Evolutionary conservation across 2,797 vertebrate genomes (phyloP).

Genomic region (Oryzias dopingdopingensis): DNA sequence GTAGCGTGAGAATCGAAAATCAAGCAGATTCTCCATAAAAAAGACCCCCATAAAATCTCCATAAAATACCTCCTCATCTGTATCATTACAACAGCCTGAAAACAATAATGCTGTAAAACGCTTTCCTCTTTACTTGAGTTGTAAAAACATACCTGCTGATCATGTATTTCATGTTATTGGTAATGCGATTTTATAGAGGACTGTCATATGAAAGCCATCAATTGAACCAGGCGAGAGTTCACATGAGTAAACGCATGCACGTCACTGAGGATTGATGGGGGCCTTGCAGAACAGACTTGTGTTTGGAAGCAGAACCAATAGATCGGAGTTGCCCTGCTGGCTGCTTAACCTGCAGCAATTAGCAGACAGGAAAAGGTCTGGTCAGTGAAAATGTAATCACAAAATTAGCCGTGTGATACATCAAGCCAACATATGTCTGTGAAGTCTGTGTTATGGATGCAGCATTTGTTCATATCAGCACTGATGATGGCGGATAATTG

Average conservation of each 20-base stretch:
- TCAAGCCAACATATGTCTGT: conserved; percentile 60
- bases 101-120: conserved; percentile 80
- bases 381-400: conserved; percentile 75
- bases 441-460: conserved; percentile 56
- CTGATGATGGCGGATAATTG: conserved; percentile 70
- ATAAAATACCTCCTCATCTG: conserved; percentile 74
- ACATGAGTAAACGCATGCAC: conserved; percentile 20
- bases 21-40: conserved; percentile 68
- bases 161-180: conserved; percentile 74
- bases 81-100: conserved; percentile 69
- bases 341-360: conserved; percentile 74
- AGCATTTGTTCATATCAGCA: conserved; percentile 70
- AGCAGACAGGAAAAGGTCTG: conserved; percentile 75
- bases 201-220: conserved; percentile 76
- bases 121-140: conserved; percentile 75
- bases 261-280: conserved; percentile 55
- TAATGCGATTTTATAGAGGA: conserved; percentile 71
- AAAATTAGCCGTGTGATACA: conserved; percentile 67
- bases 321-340: conserved; percentile 56
- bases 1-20: conserved; percentile 75
- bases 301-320: conserved; percentile 58
- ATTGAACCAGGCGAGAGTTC: conserved; percentile 66
- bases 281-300: conserved; percentile 59
- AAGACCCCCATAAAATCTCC: conserved; percentile 75
- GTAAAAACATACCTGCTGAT: conserved; percentile 69